These are phyloP conservation scores for Caretta caretta DNA, from an alignment of 2,113 vertebrate species.

Conservation along the genomic window DNA sequence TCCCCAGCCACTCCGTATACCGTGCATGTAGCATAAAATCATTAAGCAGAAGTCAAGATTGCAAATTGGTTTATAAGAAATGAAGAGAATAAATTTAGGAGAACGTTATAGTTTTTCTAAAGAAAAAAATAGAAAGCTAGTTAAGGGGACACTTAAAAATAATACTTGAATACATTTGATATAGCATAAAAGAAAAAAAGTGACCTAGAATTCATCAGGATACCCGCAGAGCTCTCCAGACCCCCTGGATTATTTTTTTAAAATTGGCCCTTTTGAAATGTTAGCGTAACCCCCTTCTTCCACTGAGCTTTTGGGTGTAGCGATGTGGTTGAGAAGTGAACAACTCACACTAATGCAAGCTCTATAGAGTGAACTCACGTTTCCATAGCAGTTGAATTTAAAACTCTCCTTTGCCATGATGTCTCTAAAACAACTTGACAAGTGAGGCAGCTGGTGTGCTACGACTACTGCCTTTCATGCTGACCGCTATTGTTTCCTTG, in stretches of 20 bases:
- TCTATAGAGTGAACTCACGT: background rate
- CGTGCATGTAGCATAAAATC: background rate
- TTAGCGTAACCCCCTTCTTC: background rate
- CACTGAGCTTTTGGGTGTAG: background rate
- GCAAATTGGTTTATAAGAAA: background rate
- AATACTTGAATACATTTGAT: rapidly evolving
- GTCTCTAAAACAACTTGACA: background rate
- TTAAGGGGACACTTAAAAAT: background rate
- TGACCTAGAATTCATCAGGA: background rate
- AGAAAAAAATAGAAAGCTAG: background rate
- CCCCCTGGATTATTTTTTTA: background rate
- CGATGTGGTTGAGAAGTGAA: background rate
- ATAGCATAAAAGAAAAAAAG: background rate
- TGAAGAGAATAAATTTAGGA: background rate
- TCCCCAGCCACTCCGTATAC: background rate
- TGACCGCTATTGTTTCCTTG: background rate
- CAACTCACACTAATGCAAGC: background rate
- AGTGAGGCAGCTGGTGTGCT: background rate
- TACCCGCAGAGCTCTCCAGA: background rate
- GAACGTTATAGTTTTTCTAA: rapidly evolving
- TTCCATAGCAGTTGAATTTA: background rate
- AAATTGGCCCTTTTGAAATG: background rate
- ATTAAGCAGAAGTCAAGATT: background rate
- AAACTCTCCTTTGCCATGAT: background rate
- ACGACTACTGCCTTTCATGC: background rate